Evolutionary conservation across 2,888 invertebrate genomes (phyloP).

Genomic region (Dynastes grantii): DNA sequence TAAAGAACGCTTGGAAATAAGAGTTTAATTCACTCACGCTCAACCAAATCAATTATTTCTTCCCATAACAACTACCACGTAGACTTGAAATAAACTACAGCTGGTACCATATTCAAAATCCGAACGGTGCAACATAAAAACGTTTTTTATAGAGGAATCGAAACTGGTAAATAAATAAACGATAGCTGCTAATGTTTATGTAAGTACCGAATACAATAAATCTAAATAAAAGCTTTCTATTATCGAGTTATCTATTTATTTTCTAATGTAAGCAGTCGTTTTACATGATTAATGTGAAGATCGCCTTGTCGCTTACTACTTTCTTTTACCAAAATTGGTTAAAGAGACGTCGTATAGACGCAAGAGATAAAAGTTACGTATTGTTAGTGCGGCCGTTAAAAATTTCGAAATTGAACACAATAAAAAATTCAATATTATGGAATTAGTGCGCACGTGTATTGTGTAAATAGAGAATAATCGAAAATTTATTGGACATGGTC

Average conservation of each 20-base stretch:
- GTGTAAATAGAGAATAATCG: not conserved
- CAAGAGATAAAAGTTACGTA: slow-evolving; percentile 2
- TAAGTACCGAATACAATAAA: not conserved
- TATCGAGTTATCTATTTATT: slow-evolving; percentile 5
- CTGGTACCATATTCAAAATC: no score
- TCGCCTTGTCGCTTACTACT: not conserved
- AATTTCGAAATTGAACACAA: slow-evolving; percentile 21
- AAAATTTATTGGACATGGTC: slow-evolving; percentile 20
- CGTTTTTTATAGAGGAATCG: no score
- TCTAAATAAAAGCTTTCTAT: not conserved
- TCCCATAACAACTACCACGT: no score
- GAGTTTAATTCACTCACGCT: no score
- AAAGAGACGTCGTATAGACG: not conserved
- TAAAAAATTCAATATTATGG: slow-evolving; percentile 25
- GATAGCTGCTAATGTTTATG: no score
- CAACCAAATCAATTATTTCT: no score
- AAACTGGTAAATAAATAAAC: no score
- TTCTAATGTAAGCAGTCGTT: not conserved
- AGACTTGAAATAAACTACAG: no score
- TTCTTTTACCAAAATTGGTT: slow-evolving; percentile 20
- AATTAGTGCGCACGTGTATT: slow-evolving; percentile 9
- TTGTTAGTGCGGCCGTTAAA: slow-evolving; percentile 3
- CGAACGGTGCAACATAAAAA: no score
- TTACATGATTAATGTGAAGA: slow-evolving; percentile 26
- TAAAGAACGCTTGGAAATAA: no score